A percentile compares a stretch with the other conserved stretches of the same genome.
Evolutionary conservation across 2,113 vertebrate species (phyloP).

Genomic region (Pristiophorus japonicus): DNA sequence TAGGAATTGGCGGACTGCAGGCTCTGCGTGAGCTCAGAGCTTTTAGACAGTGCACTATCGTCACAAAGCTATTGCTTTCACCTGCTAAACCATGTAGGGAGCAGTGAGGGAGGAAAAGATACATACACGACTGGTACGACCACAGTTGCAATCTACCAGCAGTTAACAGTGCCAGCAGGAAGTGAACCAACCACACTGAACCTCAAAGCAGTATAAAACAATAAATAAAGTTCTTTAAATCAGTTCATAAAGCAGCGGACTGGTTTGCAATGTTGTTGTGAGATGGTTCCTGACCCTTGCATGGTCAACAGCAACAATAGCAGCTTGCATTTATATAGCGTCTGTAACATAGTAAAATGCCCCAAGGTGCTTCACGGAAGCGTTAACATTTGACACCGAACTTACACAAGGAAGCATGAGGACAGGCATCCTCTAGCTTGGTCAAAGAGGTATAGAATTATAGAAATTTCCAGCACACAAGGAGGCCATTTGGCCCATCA

Average conservation of each 20-base stretch:
- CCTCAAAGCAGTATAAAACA: conserved; percentile 1
- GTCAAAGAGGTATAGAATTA: not conserved
- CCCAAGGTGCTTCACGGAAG: no score
- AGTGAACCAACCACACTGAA: not conserved
- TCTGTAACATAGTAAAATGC: not conserved
- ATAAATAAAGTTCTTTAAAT: not conserved
- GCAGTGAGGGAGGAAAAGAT: not conserved
- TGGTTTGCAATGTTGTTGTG: not conserved
- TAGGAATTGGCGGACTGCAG: not conserved
- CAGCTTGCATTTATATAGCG: not conserved
- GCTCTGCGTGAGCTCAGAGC: no score
- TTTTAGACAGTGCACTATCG: not conserved
- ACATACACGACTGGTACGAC: not conserved
- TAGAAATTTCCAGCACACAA: no score
- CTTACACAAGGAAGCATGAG: not conserved
- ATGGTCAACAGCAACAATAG: not conserved
- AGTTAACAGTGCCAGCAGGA: conserved; percentile 17
- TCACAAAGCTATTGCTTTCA: not conserved
- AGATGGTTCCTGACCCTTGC: not conserved
- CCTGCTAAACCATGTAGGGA: not conserved
- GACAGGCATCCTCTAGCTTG: not conserved
- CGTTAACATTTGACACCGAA: not conserved
- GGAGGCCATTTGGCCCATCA: no score
- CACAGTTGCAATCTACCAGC: not conserved
- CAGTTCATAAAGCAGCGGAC: not conserved